A percentile compares a stretch with the other conserved stretches of the same genome.
Evolutionary conservation across 2,113 vertebrate species (phyloP).

Genomic region (Halichoeres trimaculatus): DNA sequence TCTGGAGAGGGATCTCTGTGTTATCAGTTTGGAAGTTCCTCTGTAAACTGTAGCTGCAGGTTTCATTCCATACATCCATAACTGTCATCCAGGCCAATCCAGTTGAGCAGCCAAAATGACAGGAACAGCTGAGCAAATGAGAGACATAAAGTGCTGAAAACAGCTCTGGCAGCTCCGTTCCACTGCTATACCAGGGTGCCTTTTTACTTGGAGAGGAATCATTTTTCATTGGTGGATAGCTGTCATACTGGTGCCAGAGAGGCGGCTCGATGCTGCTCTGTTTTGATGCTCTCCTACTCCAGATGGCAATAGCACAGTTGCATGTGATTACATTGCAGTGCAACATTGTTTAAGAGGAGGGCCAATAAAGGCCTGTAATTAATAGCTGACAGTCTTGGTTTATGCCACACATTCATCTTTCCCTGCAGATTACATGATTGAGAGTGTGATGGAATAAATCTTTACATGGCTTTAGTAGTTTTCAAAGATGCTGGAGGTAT

Average conservation of each 20-base stretch:
- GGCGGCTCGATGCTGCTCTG: slow-evolving; percentile 31
- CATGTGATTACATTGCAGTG: slow-evolving; percentile 59
- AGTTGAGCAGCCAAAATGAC: slow-evolving; percentile 32
- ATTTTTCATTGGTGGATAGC: slow-evolving; percentile 54
- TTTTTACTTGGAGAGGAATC: slow-evolving; percentile 43
- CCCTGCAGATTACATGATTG: slow-evolving; percentile 3
- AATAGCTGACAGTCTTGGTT: slow-evolving; percentile 43
- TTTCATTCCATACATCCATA: slow-evolving; percentile 22
- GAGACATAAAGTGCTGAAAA: slow-evolving; percentile 39
- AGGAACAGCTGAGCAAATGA: slow-evolving; percentile 41
- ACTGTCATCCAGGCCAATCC: slow-evolving; percentile 21
- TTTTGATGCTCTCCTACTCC: slow-evolving; percentile 54
- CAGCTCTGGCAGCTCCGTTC: slow-evolving; percentile 32
- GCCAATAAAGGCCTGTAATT: slow-evolving; percentile 61
- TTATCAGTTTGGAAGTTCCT: slow-evolving; percentile 29
- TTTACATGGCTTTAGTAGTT: background rate
- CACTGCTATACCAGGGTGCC: slow-evolving; percentile 15
- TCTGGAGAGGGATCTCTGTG: slow-evolving; percentile 16
- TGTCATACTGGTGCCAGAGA: slow-evolving; percentile 53
- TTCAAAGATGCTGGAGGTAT: background rate
- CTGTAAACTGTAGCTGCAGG: slow-evolving; percentile 20
- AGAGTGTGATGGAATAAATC: background rate
- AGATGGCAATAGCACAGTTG: slow-evolving; percentile 55
- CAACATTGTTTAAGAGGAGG: slow-evolving; percentile 42
- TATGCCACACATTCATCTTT: slow-evolving; percentile 39